These are phyloP conservation scores for Platalea minor DNA, from an alignment of 2,797 vertebrate species.

Conservation along the genomic window DNA sequence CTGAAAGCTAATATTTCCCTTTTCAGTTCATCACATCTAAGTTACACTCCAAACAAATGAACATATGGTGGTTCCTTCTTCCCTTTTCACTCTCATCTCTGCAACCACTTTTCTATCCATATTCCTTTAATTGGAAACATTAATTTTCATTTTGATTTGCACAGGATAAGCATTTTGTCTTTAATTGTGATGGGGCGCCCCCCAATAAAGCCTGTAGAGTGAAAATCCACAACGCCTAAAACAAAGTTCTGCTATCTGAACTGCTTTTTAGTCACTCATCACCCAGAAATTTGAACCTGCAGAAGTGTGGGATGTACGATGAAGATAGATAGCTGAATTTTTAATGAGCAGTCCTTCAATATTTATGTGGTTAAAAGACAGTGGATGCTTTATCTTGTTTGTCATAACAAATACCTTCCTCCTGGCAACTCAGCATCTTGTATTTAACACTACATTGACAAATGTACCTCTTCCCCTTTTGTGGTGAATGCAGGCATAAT, in stretches of 20 bases:
- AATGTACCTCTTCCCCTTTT: background rate
- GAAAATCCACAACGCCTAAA: background rate
- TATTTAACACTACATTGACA: background rate
- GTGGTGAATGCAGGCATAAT: background rate
- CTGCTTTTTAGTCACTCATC: background rate
- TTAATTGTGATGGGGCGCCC: background rate
- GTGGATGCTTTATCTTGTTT: slow-evolving; percentile 24
- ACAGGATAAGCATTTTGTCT: background rate
- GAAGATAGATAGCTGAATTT: background rate
- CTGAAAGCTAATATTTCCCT: background rate
- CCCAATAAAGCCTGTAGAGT: background rate
- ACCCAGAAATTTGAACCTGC: background rate
- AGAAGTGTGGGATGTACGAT: background rate
- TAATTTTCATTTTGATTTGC: background rate
- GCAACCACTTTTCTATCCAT: background rate
- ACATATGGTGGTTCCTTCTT: background rate
- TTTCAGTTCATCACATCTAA: background rate
- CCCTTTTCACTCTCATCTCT: background rate
- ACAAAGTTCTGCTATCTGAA: background rate
- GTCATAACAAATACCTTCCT: slow-evolving; percentile 53
- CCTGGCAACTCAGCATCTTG: background rate
- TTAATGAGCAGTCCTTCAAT: slow-evolving; percentile 33
- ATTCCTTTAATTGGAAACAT: background rate
- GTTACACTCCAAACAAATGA: background rate
- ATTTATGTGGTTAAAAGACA: slow-evolving; percentile 31